Percentiles rank a stretch among this genome's conserved stretches.
Evolutionary conservation across 2,888 invertebrate species (phyloP).

Genomic region (Bugulina stolonifera): DNA sequence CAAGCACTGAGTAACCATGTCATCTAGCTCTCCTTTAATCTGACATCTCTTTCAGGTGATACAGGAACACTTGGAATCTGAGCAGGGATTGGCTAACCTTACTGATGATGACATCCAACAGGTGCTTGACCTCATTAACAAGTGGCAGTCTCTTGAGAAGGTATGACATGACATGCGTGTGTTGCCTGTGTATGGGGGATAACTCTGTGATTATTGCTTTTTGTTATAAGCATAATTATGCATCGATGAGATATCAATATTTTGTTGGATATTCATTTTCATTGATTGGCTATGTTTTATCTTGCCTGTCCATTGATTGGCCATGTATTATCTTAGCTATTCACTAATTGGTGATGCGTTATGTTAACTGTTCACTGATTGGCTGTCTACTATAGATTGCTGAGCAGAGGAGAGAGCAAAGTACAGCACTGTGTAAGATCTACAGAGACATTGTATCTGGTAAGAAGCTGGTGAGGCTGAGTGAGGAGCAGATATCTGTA

Average conservation of each 20-base stretch:
- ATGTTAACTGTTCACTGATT: background rate
- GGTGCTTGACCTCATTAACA: constrained; percentile 48
- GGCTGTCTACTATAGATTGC: constrained; percentile 32
- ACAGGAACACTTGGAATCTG: constrained; percentile 36
- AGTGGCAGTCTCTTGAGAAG: constrained; percentile 45
- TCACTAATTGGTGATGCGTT: too few relatives aligned
- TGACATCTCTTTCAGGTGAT: constrained; percentile 59
- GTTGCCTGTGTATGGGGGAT: too few relatives aligned
- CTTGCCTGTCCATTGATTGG: too few relatives aligned
- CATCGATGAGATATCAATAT: too few relatives aligned
- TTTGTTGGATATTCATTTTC: too few relatives aligned
- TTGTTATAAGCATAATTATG: too few relatives aligned
- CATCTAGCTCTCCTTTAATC: background rate
- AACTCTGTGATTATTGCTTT: too few relatives aligned
- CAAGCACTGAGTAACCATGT: too few relatives aligned
- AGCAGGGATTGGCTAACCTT: constrained; percentile 53
- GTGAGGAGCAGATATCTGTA: constrained; percentile 29
- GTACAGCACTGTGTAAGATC: constrained; percentile 37
- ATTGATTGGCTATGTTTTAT: too few relatives aligned
- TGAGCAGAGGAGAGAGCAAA: constrained; percentile 38
- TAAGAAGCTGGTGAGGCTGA: constrained; percentile 30
- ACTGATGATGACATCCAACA: constrained; percentile 57
- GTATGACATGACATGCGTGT: too few relatives aligned
- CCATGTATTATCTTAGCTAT: too few relatives aligned
- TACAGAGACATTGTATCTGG: constrained; percentile 32